Base-by-base conservation (phyloP, 1,140 invertebrate genomes). In the Subanguina moxae region DNA sequence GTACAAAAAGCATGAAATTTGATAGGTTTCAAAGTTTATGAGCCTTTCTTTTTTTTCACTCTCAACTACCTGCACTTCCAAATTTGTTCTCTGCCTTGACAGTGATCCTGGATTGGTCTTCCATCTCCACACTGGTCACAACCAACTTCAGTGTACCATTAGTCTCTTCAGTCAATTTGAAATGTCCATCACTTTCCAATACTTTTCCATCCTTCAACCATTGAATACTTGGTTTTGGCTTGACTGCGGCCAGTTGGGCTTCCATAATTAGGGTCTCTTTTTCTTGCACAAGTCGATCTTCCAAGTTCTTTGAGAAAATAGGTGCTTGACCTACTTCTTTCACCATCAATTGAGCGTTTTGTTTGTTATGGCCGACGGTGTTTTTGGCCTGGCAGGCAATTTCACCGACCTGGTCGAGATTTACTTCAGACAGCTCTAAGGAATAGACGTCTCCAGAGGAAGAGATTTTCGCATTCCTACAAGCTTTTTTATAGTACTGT, bases 191-290 rank as follows among this genome's bases (percentile, higher is more conserved):
- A 7, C 73, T 57, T 30, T 70, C 48, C 15, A 82, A 17, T 46
- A 67, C 67, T 38, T 71, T 46, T 7, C 81, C 81, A 65, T 82
- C 79, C 46, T 71, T 75, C 1, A 78, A 59, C 78, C 78, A 82
- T 19, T 56, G 64, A n/a, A 82, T 66, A 62, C 87, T 88, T 0
- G 93, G 88, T 70, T 88, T 87, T 0, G 92, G 92, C 78, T 90
- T 89, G 0, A 91, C 90, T 0, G 92, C 88, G 74, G 91, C 88
- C 15, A 94, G 88, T 63, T 88, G 87, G 75, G 94, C 88, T 48
- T 88, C 89, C 32, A 93, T 87, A 46, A 86, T 88, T 73, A 92
- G 89, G 42, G 88, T 89, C 84, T 94, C 90, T 25, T 89, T 87
- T 48, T 82, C 80, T 30, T 77, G 71, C 23, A 82, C 72, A 43